Percentiles rank a stretch among this genome's conserved stretches.
These are phyloP conservation scores for Diaprepes abbreviatus DNA, from an alignment of 2,888 invertebrate species.

Conservation along the genomic window DNA sequence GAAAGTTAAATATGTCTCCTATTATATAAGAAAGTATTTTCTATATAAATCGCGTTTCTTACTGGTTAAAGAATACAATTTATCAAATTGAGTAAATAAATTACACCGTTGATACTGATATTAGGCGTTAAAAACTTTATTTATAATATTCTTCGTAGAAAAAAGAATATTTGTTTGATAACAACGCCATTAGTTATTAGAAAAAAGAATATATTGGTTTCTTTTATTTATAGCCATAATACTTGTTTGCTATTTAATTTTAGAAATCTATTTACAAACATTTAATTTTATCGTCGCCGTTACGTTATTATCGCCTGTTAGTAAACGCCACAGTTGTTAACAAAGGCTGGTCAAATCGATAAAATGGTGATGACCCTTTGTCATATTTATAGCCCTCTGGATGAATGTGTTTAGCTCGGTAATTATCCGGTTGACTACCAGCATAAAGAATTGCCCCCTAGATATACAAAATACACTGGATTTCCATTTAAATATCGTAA, in stretches of 20 bases:
- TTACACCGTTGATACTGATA: too few relatives aligned
- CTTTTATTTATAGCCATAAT: too few relatives aligned
- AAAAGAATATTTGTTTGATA: too few relatives aligned
- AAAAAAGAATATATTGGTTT: too few relatives aligned
- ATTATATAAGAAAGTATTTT: too few relatives aligned
- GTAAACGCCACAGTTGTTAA: constrained; percentile 14
- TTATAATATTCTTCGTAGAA: too few relatives aligned
- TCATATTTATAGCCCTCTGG: constrained; percentile 59
- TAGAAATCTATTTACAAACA: not conserved
- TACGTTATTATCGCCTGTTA: constrained; percentile 13
- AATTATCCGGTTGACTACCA: constrained; percentile 52
- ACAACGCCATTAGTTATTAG: too few relatives aligned
- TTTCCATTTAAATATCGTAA: constrained; percentile 8
- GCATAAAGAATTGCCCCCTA: constrained; percentile 54
- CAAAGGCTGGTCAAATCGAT: constrained; percentile 22
- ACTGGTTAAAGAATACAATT: too few relatives aligned
- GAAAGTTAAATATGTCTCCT: too few relatives aligned
- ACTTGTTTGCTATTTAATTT: constrained; percentile 4
- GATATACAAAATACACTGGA: constrained; percentile 6
- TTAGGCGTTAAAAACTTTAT: too few relatives aligned
- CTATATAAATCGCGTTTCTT: too few relatives aligned
- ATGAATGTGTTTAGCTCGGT: constrained; percentile 55
- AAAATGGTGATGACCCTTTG: constrained; percentile 62
- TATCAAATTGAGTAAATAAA: too few relatives aligned
- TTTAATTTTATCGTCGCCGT: not conserved